Evolutionary conservation across 2,888 invertebrate species (phyloP), one percentile per base, ranked within the genome.

Genomic region (Nomada lathburiana): DNA sequence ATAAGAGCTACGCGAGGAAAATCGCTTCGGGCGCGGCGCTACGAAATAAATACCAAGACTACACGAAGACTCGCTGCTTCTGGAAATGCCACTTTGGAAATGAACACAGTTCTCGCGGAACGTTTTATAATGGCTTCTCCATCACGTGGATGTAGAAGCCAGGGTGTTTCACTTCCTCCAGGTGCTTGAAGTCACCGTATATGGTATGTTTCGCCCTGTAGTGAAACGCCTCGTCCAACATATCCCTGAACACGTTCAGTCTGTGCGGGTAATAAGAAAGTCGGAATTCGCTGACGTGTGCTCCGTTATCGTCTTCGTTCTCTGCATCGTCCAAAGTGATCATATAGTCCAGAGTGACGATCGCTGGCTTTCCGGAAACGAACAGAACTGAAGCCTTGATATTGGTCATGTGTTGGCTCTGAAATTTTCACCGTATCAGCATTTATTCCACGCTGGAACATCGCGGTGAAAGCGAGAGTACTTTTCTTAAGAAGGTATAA

Each of bases 221-320:
- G 60, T 96, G 96, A 92, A 98, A 98, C 2, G 96, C 96, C 67
- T 96, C 96, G 84, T 95, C 94, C 79, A 98, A 93, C 94, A 98
- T 97, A 44, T 94, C 91, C 0, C 95, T 96, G 94, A 98, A 98
- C 36, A 95, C 94, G 62, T 95, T 94, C 88, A 98, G 93, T 83
- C 96, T 96, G 93, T 98, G 98, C 0, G 98, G 98, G 94, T 97
- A 98, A 94, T 98, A 98, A 47, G 98, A 98, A 47, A 98, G 94
- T 1, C 98, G 96, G 94, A 98, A 98, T 90, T 97, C 97, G 90
- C 97, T 97, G 94, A 60, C 94, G 94, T 85, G 84, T 4, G 91
- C 90, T 1, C 87, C 74, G 53, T 89, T 90, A 1, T 93, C 91
- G 20, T 89, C 85, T 59, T 94, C 69, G 55, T 92, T 93, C 36